A percentile compares a stretch with the other conserved stretches of the same genome.
These are phyloP conservation scores for Malthinus seriepunctatus DNA, from an alignment of 2,888 invertebrate species.

Conservation along the genomic window DNA sequence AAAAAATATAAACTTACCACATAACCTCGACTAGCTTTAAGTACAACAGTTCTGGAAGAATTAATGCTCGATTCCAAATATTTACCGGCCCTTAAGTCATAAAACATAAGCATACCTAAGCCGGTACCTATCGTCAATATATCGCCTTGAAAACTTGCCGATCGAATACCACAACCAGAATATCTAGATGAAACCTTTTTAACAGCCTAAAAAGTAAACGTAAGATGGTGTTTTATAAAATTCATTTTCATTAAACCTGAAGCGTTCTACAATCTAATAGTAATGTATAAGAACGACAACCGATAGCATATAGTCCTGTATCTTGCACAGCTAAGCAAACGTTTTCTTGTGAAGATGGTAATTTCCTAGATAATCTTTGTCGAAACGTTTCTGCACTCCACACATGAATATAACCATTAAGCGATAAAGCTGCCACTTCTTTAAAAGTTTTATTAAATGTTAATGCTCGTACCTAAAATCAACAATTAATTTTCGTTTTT, in stretches of 20 bases:
- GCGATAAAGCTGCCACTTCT: conserved; percentile 87
- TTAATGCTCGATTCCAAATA: conserved; percentile 90
- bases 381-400: conserved; percentile 89
- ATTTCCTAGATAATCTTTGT: conserved; percentile 83
- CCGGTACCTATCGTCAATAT: conserved; percentile 94
- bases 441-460: conserved; percentile 84
- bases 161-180: conserved; percentile 90
- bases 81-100: conserved; percentile 88
- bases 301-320: conserved; percentile 88
- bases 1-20: conserved; percentile 66
- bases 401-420: conserved; percentile 93
- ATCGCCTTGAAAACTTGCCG: conserved; percentile 87
- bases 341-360: conserved; percentile 90
- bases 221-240: neutral
- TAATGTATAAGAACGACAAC: conserved; percentile 90
- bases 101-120: conserved; percentile 89
- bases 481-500: neutral
- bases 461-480: conserved; percentile 72
- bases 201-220: conserved; percentile 57
- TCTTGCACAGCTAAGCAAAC: conserved; percentile 90
- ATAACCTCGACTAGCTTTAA: conserved; percentile 87
- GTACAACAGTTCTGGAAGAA: conserved; percentile 82
- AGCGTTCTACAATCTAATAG: conserved; percentile 87
- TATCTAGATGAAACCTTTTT: conserved; percentile 84
- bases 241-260: conserved; percentile 56